Base-by-base conservation (phyloP, 2,797 vertebrate genomes). In the Bovichtus diacanthus region DNA sequence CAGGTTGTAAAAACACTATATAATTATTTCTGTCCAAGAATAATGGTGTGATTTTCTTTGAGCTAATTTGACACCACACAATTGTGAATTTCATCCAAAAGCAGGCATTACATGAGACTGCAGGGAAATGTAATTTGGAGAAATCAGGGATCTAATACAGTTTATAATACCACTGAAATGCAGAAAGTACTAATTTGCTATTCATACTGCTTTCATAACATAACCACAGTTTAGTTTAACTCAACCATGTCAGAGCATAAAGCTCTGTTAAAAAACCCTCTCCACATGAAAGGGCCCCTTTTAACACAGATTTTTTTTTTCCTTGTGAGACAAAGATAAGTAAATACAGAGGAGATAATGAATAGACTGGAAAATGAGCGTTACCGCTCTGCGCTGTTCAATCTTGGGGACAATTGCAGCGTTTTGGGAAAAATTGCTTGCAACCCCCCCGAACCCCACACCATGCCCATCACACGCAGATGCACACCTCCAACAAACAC, bases 401-500 rank as follows among this genome's bases (percentile, higher is more conserved):
- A 95, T 95, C 93, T 95, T 90, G 58, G 88, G 91, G 91, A 95
- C 95, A 96, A 95, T 96, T 96, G 95, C 95, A 93, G 93, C 94
- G 73, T 95, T 96, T 96, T 95, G 92, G 94, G 89, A 92, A 92
- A 95, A 96, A 95, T 95, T 95, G 95, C 94, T 89, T 76, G 84
- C 74, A 84, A 83, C 81, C 86, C 62, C 50, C 53, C 76, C 62
- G n/a, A 55, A 76, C 58, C 66, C 51, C 49, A 38, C 86, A 87
- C 83, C 73, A 67, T 77, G 71, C 74, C 81, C 85, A 87, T 86
- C 90, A 86, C 84, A 81, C 78, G 38, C 80, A 87, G 65, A 88
- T 75, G 78, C 84, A 89, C 85, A 83, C 67, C 71, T 84, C 76
- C 39, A 85, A 78, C 82, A 84, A 76, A 81, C 55, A 72, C 49